Evolutionary conservation across 2,113 vertebrate species (phyloP).

Genomic region (Monopterus albus): DNA sequence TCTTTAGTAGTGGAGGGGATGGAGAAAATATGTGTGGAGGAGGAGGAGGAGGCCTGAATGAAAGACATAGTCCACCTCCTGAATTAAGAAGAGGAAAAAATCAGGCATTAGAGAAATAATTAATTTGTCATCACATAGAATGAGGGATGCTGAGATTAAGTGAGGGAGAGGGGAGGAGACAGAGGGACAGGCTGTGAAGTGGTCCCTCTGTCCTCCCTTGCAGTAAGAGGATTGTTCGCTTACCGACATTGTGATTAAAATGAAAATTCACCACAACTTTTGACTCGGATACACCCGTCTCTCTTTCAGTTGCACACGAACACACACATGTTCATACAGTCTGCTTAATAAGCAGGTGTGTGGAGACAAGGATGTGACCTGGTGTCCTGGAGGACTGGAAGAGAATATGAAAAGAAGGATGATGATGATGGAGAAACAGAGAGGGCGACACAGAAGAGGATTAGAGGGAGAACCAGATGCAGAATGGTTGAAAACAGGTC

Average conservation of each 20-base stretch:
- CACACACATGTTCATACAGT: not conserved
- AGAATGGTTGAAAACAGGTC: too few species aligned
- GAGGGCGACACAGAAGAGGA: not conserved
- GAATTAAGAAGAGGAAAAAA: slow-evolving; percentile 55
- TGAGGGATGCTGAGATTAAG: not conserved
- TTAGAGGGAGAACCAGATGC: not conserved
- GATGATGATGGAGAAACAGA: not conserved
- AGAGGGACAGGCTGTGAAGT: slow-evolving; percentile 44
- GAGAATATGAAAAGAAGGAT: not conserved
- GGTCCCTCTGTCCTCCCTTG: slow-evolving; percentile 53
- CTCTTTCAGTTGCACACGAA: not conserved
- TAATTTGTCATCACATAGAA: slow-evolving; percentile 67
- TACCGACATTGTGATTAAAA: slow-evolving; percentile 66
- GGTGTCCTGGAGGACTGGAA: slow-evolving; percentile 7
- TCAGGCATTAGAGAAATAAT: slow-evolving; percentile 73
- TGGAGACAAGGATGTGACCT: slow-evolving; percentile 43
- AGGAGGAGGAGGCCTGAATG: slow-evolving; percentile 11
- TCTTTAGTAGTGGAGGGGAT: slow-evolving; percentile 50
- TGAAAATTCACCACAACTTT: slow-evolving; percentile 65
- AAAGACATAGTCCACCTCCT: slow-evolving; percentile 61
- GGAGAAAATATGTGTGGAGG: not conserved
- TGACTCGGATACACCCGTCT: slow-evolving; percentile 10
- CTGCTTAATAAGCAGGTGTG: slow-evolving; percentile 44
- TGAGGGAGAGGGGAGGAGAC: not conserved
- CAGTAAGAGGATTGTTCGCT: slow-evolving; percentile 73